Conservation (phyloP, 2,797 vertebrate genomes). For the Thripadectes ignobilis region DNA sequence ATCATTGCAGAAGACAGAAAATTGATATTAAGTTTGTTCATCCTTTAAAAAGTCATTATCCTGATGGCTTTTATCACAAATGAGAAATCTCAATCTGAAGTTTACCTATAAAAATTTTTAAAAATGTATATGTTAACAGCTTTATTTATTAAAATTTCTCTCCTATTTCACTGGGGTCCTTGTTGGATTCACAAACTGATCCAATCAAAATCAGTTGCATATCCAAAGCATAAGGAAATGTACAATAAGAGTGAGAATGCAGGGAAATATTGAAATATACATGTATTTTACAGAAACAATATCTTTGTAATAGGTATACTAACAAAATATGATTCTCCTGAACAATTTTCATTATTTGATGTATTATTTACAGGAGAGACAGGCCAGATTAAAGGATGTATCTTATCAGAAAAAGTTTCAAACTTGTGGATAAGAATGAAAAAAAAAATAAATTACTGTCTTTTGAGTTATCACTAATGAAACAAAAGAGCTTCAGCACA, state of each 20-base stretch:
- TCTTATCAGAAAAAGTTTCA: background rate
- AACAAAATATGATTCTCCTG: background rate
- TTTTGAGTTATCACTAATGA: background rate
- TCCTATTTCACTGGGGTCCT: background rate
- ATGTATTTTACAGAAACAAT: background rate
- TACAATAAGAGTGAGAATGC: background rate
- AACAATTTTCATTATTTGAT: background rate
- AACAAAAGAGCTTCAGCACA: background rate
- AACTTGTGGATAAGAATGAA: background rate
- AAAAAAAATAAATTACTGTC: background rate
- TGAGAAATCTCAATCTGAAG: background rate
- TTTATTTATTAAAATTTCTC: background rate
- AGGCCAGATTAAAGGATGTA: background rate
- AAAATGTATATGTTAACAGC: background rate
- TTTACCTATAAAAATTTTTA: background rate
- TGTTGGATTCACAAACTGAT: background rate
- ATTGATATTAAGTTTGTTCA: background rate
- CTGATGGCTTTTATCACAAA: background rate
- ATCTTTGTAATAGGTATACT: background rate
- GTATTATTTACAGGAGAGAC: background rate
- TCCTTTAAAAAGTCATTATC: background rate
- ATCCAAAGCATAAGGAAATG: background rate
- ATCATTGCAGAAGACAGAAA: background rate
- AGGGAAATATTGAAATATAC: background rate
- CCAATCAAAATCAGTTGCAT: background rate